Evolutionary conservation across 2,888 invertebrate genomes (phyloP).

Genomic region (Brachypalpus laphriformis): DNA sequence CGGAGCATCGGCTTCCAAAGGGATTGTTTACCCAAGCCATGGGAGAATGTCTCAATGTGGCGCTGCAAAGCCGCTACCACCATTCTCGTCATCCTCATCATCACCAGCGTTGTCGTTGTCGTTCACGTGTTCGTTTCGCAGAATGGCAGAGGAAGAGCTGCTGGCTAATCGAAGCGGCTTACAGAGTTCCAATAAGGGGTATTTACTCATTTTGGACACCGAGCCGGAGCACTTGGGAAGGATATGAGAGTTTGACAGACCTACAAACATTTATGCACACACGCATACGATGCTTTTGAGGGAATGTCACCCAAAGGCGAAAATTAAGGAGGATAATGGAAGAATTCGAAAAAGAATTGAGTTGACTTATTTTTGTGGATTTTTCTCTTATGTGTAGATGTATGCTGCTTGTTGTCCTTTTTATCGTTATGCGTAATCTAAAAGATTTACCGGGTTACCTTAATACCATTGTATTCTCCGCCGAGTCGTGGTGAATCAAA

Average conservation of each 20-base stretch:
- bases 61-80: background rate
- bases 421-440: slow-evolving; percentile 48
- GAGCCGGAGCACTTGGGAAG: background rate
- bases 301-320: slow-evolving; percentile 26
- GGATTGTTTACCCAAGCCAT: slow-evolving; percentile 31
- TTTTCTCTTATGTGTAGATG: background rate
- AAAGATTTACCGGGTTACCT: slow-evolving; percentile 45
- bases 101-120: background rate
- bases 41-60: slow-evolving; percentile 49
- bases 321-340: slow-evolving; percentile 35
- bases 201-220: slow-evolving; percentile 44
- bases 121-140: background rate
- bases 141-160: background rate
- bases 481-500: slow-evolving; percentile 2
- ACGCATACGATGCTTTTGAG: background rate
- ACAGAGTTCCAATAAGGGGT: slow-evolving; percentile 11
- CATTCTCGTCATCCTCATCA: background rate
- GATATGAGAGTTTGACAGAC: background rate
- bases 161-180: slow-evolving; percentile 45
- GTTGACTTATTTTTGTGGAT: slow-evolving; percentile 9
- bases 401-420: slow-evolving; percentile 17
- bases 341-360: slow-evolving; percentile 15
- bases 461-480: slow-evolving; percentile 42
- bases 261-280: background rate
- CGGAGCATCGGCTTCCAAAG: slow-evolving; percentile 18